phyloP scores from a whole-genome alignment of 2,888 invertebrate species.

The Sympetrum striolatum region DNA sequence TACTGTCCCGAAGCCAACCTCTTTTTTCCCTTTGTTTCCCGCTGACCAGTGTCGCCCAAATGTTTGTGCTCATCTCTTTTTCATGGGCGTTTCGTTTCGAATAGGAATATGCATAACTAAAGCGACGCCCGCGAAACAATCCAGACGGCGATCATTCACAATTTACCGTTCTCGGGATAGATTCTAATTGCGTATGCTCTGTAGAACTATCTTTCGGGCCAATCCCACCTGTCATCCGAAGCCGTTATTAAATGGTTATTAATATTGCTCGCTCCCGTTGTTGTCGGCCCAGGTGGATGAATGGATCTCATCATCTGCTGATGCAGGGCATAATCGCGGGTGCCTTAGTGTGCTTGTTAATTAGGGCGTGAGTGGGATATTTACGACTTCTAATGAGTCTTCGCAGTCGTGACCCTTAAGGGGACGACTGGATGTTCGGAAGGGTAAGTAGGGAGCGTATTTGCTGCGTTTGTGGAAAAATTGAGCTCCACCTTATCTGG shows the following conservation, averaged over 20 bases:
- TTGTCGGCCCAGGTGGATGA: neutral
- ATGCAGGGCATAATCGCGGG: neutral
- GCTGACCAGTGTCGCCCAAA: neutral
- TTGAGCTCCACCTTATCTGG: too few relatives aligned
- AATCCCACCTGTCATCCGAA: neutral
- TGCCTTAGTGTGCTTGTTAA: neutral
- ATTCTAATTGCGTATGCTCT: neutral
- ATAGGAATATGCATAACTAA: neutral
- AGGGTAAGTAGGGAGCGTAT: too few relatives aligned
- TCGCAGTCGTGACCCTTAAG: too few relatives aligned
- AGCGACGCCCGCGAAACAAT: neutral
- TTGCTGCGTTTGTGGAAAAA: too few relatives aligned
- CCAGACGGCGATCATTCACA: neutral
- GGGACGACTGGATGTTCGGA: too few relatives aligned
- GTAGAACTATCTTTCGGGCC: neutral
- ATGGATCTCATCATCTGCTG: neutral
- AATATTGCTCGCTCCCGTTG: neutral
- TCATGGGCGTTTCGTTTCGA: neutral
- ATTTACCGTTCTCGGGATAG: neutral
- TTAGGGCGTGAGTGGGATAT: neutral
- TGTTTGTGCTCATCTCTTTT: neutral
- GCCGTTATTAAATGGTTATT: neutral
- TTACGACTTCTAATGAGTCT: neutral
- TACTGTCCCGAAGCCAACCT: too few relatives aligned
- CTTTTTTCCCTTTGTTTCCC: neutral